Conservation (phyloP, 2,888 invertebrate genomes). For the Eristalis tenax region DNA sequence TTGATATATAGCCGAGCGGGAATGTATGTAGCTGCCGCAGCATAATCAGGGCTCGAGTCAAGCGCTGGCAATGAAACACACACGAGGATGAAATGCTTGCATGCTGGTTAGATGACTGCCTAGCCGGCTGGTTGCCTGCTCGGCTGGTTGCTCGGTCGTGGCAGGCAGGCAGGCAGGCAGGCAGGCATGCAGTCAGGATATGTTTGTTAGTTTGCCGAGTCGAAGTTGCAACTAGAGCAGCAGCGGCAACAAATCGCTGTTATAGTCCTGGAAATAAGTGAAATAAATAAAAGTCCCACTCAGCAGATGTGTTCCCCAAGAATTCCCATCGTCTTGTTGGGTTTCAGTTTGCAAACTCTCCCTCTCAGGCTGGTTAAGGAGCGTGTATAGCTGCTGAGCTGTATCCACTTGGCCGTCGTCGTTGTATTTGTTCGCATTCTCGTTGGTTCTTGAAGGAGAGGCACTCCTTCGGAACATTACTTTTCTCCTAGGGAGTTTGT, state of each 20-base stretch:
- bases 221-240: not conserved
- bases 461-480: slow-evolving; percentile 8
- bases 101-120: not conserved
- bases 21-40: slow-evolving; percentile 12
- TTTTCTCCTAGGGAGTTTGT: slow-evolving; percentile 6
- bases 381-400: not conserved
- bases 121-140: not conserved
- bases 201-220: slow-evolving; percentile 21
- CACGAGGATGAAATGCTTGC: slow-evolving; percentile 7
- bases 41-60: slow-evolving; percentile 32
- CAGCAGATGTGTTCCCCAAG: slow-evolving; percentile 51
- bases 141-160: not conserved
- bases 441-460: not conserved
- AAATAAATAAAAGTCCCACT: slow-evolving; percentile 60
- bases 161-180: no score
- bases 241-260: slow-evolving; percentile 52
- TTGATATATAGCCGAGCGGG: slow-evolving; percentile 53
- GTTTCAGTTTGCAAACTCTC: slow-evolving; percentile 18
- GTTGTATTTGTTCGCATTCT: not conserved
- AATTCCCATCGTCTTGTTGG: slow-evolving; percentile 38
- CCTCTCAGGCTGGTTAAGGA: slow-evolving; percentile 16
- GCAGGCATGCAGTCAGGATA: not conserved
- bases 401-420: not conserved
- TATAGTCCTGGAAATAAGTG: slow-evolving; percentile 43
- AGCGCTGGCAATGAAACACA: slow-evolving; percentile 22